phyloP scores from a whole-genome alignment of 2,888 invertebrate genomes.

The Synanthedon myopaeformis region DNA sequence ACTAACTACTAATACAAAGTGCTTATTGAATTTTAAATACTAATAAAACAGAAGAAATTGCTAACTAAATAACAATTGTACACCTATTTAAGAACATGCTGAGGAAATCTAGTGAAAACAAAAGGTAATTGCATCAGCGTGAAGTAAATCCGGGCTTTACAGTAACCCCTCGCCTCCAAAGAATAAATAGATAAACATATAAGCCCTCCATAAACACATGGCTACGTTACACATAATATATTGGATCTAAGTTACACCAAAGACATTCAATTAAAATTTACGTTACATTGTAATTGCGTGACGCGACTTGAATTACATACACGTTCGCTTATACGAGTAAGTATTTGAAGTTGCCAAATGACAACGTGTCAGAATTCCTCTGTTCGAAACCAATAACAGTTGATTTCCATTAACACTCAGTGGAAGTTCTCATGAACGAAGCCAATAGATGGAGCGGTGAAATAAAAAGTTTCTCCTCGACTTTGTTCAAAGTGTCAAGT shows the following conservation, averaged over 20 bases:
- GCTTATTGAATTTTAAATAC: no score
- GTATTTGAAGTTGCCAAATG: conserved; percentile 10
- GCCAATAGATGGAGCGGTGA: conserved; percentile 31
- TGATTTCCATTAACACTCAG: conserved; percentile 29
- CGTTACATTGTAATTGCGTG: no score
- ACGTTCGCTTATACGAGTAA: no score
- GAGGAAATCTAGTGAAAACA: conserved; percentile 20
- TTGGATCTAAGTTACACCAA: background rate
- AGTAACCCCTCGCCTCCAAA: conserved; percentile 10
- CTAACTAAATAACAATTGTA: no score
- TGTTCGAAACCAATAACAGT: conserved; percentile 36
- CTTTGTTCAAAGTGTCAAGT: conserved; percentile 43
- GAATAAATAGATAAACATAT: conserved; percentile 23
- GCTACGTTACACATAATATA: background rate
- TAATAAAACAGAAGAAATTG: no score
- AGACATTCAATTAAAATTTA: background rate
- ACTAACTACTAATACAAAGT: no score
- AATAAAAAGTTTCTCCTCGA: conserved; percentile 37
- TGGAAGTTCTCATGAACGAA: conserved; percentile 30
- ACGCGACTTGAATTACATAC: no score
- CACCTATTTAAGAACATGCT: background rate
- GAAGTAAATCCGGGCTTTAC: conserved; percentile 26
- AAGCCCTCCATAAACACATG: conserved; percentile 19
- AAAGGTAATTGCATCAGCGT: conserved; percentile 29
- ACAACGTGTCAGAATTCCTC: conserved; percentile 18